Evolutionary conservation across 2,113 vertebrate species (phyloP), one percentile per base, ranked within the genome.

Genomic region (Centropristis striata): DNA sequence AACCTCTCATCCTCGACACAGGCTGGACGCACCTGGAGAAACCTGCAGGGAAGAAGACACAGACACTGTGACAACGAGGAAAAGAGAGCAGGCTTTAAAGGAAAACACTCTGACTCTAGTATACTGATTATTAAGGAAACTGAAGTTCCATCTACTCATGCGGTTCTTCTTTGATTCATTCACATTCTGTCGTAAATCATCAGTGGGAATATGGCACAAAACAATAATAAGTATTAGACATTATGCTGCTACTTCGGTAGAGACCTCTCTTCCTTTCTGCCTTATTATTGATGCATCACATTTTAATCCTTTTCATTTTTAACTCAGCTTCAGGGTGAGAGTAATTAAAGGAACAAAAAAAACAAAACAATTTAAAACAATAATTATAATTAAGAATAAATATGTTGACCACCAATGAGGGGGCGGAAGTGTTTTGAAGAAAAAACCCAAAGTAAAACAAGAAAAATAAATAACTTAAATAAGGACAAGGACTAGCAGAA

Each of bases 11-110:
- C 98, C 75, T 99, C 96, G 7, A 71, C 76, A 80, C 96, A 96
- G 61, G 96, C 96, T 84, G 98, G 98, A 89, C 95, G 94, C 63
- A 99, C 97, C 86, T 96, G 97, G 53, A 99, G 92, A 95, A 99
- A 99, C 89, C 98, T 99, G 84, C 20, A 81, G 76, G 57, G 57
- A 81, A 5, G 58, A 67, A 67, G 63, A 71, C 42, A 42, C 28
- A 58, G 46, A 71, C 63, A 28, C 23, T 2, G 39, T 55, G 65
- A 75, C 65, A 64, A 53, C 27, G 39, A 49, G 25, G 77, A 23
- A 27, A 53, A 53, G 28, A 67, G 47, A 57, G 32, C 32, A 21
- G 49, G 15, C 28, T 5, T 37, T 37, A 75, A 76, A 54, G 32
- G 3, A 42, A 59, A 44, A 39, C 28, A 32, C 20, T 57, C 13